A percentile compares a stretch with the other conserved stretches of the same genome.
Conservation (phyloP, 2,797 vertebrate species). For the Oreonectes daqikongensis region DNA sequence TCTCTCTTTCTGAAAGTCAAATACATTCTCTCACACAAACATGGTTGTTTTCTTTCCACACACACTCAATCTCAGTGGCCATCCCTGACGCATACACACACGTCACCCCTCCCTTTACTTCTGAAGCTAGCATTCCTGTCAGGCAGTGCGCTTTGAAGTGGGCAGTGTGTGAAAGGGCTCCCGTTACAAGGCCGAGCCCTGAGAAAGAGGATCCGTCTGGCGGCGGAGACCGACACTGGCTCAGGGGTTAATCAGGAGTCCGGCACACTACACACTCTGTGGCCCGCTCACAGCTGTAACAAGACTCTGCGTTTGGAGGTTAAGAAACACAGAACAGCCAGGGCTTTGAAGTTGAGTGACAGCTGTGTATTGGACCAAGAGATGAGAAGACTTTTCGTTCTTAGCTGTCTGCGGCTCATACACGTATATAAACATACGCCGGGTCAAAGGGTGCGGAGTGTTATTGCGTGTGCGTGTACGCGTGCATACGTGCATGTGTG, state of each 20-base stretch:
- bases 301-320: slow-evolving; percentile 77
- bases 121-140: slow-evolving; percentile 88
- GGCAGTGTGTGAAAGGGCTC: slow-evolving; percentile 80
- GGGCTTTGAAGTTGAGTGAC: slow-evolving; percentile 77
- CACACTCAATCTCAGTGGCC: slow-evolving; percentile 22
- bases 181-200: slow-evolving; percentile 81
- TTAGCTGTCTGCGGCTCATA: slow-evolving; percentile 55
- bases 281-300: slow-evolving; percentile 72
- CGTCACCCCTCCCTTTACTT: slow-evolving; percentile 66
- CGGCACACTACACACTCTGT: slow-evolving; percentile 82
- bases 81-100: slow-evolving; percentile 37
- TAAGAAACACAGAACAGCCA: slow-evolving; percentile 73
- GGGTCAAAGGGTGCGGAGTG: slow-evolving; percentile 66
- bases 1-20: slow-evolving; percentile 12
- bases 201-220: slow-evolving; percentile 84
- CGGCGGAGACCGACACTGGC: slow-evolving; percentile 79
- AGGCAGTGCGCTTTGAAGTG: slow-evolving; percentile 83
- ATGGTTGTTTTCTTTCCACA: slow-evolving; percentile 53
- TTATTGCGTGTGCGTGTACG: slow-evolving; percentile 48
- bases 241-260: slow-evolving; percentile 83
- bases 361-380: slow-evolving; percentile 72
- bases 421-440: slow-evolving; percentile 67
- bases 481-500: slow-evolving; percentile 60
- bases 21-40: slow-evolving; percentile 47
- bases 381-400: slow-evolving; percentile 58